Base-by-base conservation (phyloP, 1,140 invertebrate genomes). In the Pseudoatta argentina region DNA sequence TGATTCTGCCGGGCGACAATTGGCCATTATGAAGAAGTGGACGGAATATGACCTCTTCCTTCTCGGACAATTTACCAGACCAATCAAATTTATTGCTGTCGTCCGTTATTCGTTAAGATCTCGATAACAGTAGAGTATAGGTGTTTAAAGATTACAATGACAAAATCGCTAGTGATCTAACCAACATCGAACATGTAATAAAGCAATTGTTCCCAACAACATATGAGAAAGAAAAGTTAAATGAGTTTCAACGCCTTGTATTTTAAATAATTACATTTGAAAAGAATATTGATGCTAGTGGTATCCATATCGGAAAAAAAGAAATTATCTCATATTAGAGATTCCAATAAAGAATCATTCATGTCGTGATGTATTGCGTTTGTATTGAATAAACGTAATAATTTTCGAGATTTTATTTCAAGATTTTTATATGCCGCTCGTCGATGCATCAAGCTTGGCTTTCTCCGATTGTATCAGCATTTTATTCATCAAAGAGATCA, bases 51-150 rank as follows among this genome's bases (percentile, higher is more conserved):
- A 87, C 82, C 72, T 91, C 86, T 90, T 93, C 89, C 93, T 92
- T 89, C 91, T 93, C 91, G 91, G 87, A 88, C 91, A 92, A 93
- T 93, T 93, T 94, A 91, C 91, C 89, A 86, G 91, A 66, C 88
- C 91, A 93, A 93, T 93, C 88, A 91, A 91, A 92, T 93, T 93
- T 93, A 94, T 94, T 94, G 88, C 89, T 67, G 81, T 89, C 93
- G 93, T 94, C 93, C 93, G 94, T 93, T 81, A 85, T n/a, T 82
- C 30, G 64, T 72, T 59, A 61, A 81, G 83, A 89, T 89, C 75
- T 64, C 3, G 72, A 87, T 75, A 72, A 83, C 61, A 59, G 53
- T 24, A 44, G 55, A 51, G 44, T 59, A 59, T 63, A 77, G 14
- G 39, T 71, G 77, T 24, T 27, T 21, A 63, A 53, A 30, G 75